Conservation (phyloP, 1,140 invertebrate species). For the Drosophila tristis region DNA sequence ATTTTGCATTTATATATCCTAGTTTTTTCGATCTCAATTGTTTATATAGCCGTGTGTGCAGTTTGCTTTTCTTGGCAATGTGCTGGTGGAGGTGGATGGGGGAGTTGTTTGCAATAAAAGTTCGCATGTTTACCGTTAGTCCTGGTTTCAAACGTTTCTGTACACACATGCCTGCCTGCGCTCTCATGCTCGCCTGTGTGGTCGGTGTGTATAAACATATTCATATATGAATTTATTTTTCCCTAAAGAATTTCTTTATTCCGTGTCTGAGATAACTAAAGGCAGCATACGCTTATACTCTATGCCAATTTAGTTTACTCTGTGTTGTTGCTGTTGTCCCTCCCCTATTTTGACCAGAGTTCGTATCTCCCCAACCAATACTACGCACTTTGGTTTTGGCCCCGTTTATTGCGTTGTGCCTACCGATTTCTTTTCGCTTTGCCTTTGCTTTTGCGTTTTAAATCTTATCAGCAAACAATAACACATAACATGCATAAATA, state of each 20-base stretch:
- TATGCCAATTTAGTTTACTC: slow-evolving; percentile 13
- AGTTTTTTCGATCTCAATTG: too few species aligned
- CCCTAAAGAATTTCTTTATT: too few species aligned
- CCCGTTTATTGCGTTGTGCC: slow-evolving; percentile 69
- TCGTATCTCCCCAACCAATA: slow-evolving; percentile 27
- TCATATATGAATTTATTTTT: too few species aligned
- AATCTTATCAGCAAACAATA: slow-evolving; percentile 67
- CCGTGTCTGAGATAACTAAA: neutral
- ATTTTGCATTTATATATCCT: too few species aligned
- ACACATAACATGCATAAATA: neutral
- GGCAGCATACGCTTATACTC: slow-evolving; percentile 14
- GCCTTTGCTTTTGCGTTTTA: slow-evolving; percentile 70
- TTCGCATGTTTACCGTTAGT: too few species aligned
- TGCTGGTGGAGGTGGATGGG: too few species aligned
- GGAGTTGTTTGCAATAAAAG: too few species aligned
- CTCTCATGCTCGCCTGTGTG: too few species aligned
- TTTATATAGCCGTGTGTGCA: neutral
- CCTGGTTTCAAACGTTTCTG: too few species aligned
- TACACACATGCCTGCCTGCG: too few species aligned
- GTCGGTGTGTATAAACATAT: too few species aligned
- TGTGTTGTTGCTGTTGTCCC: slow-evolving; percentile 10
- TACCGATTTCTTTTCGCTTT: slow-evolving; percentile 52
- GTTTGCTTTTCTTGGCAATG: too few species aligned
- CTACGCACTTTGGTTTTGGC: slow-evolving; percentile 75
- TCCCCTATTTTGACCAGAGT: slow-evolving; percentile 19